phyloP scores from a whole-genome alignment of 1,140 invertebrate species.

The Pollicipes pollicipes region DNA sequence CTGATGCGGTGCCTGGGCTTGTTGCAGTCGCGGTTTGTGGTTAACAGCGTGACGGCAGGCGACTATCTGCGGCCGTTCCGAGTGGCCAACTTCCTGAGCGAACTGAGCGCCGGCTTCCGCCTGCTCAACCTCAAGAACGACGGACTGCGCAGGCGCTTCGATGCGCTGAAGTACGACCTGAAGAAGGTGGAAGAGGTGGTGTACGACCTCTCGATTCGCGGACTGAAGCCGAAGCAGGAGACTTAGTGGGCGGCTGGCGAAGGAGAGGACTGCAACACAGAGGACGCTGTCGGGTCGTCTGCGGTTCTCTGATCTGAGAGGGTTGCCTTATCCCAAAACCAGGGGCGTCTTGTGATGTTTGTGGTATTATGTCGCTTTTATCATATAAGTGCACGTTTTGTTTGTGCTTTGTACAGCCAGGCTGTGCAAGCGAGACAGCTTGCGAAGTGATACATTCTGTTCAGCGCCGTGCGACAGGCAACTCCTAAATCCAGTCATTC shows the following conservation, averaged over 20 bases:
- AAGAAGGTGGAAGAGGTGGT: slow-evolving; percentile 91
- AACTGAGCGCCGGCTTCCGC: slow-evolving; percentile 71
- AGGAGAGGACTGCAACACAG: too few species aligned
- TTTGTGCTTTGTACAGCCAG: too few species aligned
- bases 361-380: too few species aligned
- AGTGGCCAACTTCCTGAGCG: slow-evolving; percentile 67
- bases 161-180: slow-evolving; percentile 78
- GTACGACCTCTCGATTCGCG: slow-evolving; percentile 75
- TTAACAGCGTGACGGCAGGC: slow-evolving; percentile 72
- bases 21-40: slow-evolving; percentile 51
- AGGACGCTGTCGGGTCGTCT: too few species aligned
- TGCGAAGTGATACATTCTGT: too few species aligned
- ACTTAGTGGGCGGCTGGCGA: not conserved
- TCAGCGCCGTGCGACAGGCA: too few species aligned
- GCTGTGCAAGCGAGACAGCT: too few species aligned
- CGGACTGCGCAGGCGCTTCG: slow-evolving; percentile 64
- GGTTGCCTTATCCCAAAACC: too few species aligned
- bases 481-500: too few species aligned
- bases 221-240: slow-evolving; percentile 37
- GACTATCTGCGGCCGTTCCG: slow-evolving; percentile 58
- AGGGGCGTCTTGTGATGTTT: too few species aligned
- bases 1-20: slow-evolving; percentile 9
- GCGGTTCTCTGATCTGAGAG: too few species aligned
- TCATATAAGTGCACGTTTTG: too few species aligned
- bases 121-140: slow-evolving; percentile 84